Evolutionary conservation across 2,888 invertebrate genomes (phyloP).

Genomic region (Nebria brevicollis): DNA sequence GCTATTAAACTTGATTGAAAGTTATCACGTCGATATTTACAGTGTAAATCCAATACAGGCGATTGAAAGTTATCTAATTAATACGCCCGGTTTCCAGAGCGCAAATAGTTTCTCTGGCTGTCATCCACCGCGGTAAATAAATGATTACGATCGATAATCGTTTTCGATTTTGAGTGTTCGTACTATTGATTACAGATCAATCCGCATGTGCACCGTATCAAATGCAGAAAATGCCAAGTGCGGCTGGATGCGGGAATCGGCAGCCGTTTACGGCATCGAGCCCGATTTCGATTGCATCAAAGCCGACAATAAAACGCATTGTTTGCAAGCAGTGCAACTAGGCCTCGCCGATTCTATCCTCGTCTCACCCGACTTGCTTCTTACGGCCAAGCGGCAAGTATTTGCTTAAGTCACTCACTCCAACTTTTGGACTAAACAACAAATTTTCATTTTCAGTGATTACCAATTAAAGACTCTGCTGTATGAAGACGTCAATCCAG

Average conservation of each 20-base stretch:
- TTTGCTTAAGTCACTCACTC: not conserved
- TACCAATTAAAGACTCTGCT: slow-evolving; percentile 69
- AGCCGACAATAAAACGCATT: slow-evolving; percentile 69
- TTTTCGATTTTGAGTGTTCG: not conserved
- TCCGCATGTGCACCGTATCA: slow-evolving; percentile 74
- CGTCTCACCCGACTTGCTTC: slow-evolving; percentile 77
- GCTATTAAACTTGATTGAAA: slow-evolving; percentile 71
- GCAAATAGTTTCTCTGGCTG: slow-evolving; percentile 77
- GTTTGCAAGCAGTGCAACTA: slow-evolving; percentile 73
- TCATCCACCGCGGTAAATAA: slow-evolving; percentile 70
- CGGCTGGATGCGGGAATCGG: slow-evolving; percentile 79
- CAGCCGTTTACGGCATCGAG: slow-evolving; percentile 77
- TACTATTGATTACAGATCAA: slow-evolving; percentile 49
- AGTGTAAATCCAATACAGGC: slow-evolving; percentile 70
- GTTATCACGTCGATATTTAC: slow-evolving; percentile 66
- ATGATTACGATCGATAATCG: too few species aligned
- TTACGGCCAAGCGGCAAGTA: slow-evolving; percentile 73
- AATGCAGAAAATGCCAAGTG: slow-evolving; percentile 80
- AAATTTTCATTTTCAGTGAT: slow-evolving; percentile 63
- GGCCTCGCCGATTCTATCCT: slow-evolving; percentile 78
- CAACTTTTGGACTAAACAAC: slow-evolving; percentile 14
- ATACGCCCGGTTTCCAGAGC: slow-evolving; percentile 70
- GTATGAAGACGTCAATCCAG: slow-evolving; percentile 70
- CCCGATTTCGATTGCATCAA: slow-evolving; percentile 83
- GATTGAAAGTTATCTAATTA: slow-evolving; percentile 74